phyloP scores from a whole-genome alignment of 2,888 invertebrate genomes.

The Tridacna crocea region DNA sequence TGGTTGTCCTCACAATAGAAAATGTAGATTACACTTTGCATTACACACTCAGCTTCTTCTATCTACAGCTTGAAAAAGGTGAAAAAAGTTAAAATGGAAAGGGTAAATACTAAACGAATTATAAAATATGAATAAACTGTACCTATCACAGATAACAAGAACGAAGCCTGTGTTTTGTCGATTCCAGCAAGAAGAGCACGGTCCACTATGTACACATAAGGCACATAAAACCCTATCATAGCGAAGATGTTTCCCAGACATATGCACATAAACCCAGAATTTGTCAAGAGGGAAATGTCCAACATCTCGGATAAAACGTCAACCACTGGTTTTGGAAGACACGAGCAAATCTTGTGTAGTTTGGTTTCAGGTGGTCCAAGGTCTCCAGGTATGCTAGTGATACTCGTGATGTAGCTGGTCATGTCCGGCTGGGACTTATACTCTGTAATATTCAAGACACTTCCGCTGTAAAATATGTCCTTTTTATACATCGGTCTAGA shows the following conservation, averaged over 20 bases:
- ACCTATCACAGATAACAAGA: constrained; percentile 85
- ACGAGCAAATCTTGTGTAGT: constrained; percentile 66
- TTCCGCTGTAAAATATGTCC: constrained; percentile 99
- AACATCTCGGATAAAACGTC: constrained; percentile 91
- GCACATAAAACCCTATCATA: constrained; percentile 81
- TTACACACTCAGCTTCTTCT: too few species aligned
- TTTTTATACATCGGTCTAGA: constrained; percentile 94
- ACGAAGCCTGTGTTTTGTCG: constrained; percentile 84
- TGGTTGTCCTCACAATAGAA: too few species aligned
- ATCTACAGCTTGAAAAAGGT: too few species aligned
- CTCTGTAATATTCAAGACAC: constrained; percentile 92
- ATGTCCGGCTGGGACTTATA: constrained; percentile 96
- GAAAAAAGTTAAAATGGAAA: too few species aligned
- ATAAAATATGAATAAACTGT: constrained; percentile 5
- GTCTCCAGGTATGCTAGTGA: constrained; percentile 91
- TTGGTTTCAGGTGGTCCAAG: constrained; percentile 66
- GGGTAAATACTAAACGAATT: too few species aligned
- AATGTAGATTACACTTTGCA: too few species aligned
- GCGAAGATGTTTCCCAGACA: constrained; percentile 91
- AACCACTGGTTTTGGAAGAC: constrained; percentile 82
- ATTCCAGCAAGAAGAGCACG: constrained; percentile 76
- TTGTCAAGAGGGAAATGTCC: constrained; percentile 93
- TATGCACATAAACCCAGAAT: constrained; percentile 96
- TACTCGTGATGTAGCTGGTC: constrained; percentile 95
- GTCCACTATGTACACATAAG: constrained; percentile 81